A percentile compares a stretch with the other conserved stretches of the same genome.
These are phyloP conservation scores for Nephila pilipes DNA, from an alignment of 1,140 invertebrate species.

Conservation along the genomic window DNA sequence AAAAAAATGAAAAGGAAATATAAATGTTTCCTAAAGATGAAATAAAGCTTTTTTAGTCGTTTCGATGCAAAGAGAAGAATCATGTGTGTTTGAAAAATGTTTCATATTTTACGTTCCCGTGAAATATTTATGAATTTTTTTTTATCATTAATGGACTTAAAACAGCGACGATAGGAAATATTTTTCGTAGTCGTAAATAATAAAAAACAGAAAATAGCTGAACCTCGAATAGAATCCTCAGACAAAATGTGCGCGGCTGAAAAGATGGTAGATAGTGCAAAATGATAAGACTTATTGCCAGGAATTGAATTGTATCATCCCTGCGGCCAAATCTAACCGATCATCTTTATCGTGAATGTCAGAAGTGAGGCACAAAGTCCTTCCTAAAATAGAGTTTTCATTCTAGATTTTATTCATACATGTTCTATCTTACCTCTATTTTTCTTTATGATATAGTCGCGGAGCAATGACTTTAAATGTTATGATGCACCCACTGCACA, in stretches of 20 bases:
- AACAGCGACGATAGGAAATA: constrained; percentile 34
- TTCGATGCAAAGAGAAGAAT: background rate
- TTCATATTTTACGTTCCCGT: background rate
- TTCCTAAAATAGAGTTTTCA: constrained; percentile 27
- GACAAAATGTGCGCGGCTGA: background rate
- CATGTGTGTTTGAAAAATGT: background rate
- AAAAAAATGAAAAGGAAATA: too few species aligned
- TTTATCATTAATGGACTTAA: constrained; percentile 62
- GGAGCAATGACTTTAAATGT: background rate
- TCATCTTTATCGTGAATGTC: constrained; percentile 54
- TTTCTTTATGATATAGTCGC: background rate
- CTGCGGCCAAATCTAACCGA: constrained; percentile 1
- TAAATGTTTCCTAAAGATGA: background rate
- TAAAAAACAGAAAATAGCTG: constrained; percentile 18
- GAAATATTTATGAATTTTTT: constrained; percentile 23
- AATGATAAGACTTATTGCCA: constrained; percentile 45
- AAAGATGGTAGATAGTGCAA: constrained; percentile 44
- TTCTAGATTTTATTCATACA: background rate
- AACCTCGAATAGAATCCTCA: background rate
- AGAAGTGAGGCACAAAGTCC: background rate
- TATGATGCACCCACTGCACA: background rate
- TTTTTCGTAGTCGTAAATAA: constrained; percentile 38
- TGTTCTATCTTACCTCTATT: background rate
- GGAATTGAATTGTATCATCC: constrained; percentile 44
- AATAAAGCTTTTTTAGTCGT: background rate